Percentiles rank a stretch among this genome's conserved stretches.
phyloP scores from a whole-genome alignment of 2,888 invertebrate genomes.

The Melanostoma mellinum region DNA sequence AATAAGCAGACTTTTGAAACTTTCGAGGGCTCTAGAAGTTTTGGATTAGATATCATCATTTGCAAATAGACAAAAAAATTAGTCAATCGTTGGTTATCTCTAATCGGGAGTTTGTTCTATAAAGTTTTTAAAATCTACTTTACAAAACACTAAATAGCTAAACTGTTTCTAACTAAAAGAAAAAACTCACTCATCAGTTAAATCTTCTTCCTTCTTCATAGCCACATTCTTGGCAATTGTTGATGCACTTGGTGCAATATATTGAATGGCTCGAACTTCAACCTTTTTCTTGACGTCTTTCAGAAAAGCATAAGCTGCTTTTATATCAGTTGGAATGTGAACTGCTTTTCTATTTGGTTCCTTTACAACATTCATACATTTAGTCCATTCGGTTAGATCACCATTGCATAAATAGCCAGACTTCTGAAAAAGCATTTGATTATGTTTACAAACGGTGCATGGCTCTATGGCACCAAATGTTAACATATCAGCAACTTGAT shows the following conservation, averaged over 20 bases:
- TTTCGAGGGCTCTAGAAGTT: too few relatives aligned
- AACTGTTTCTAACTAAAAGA: too few relatives aligned
- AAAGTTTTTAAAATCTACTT: not conserved
- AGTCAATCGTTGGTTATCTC: not conserved
- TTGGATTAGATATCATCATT: too few relatives aligned
- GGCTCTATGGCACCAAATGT: conserved; percentile 91
- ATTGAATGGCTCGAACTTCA: conserved; percentile 84
- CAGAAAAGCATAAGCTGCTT: conserved; percentile 84
- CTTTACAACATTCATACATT: conserved; percentile 88
- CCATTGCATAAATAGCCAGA: conserved; percentile 94
- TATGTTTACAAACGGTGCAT: conserved; percentile 90
- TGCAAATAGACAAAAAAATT: too few relatives aligned
- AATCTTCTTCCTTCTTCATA: conserved; percentile 83
- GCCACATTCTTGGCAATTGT: conserved; percentile 75
- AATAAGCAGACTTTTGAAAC: too few relatives aligned
- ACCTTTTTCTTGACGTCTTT: conserved; percentile 85
- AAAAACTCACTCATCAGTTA: conserved; percentile 77
- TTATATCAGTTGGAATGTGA: conserved; percentile 86
- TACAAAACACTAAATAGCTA: too few relatives aligned
- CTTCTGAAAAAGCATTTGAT: conserved; percentile 87
- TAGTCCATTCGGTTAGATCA: conserved; percentile 89
- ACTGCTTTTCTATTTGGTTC: conserved; percentile 89
- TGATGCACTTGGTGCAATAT: conserved; percentile 82
- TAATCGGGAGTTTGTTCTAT: not conserved
- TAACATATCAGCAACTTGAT: conserved; percentile 92